A percentile compares a stretch with the other conserved stretches of the same genome.
Evolutionary conservation across 2,113 vertebrate genomes (phyloP).

Genomic region (Phasianus colchicus): DNA sequence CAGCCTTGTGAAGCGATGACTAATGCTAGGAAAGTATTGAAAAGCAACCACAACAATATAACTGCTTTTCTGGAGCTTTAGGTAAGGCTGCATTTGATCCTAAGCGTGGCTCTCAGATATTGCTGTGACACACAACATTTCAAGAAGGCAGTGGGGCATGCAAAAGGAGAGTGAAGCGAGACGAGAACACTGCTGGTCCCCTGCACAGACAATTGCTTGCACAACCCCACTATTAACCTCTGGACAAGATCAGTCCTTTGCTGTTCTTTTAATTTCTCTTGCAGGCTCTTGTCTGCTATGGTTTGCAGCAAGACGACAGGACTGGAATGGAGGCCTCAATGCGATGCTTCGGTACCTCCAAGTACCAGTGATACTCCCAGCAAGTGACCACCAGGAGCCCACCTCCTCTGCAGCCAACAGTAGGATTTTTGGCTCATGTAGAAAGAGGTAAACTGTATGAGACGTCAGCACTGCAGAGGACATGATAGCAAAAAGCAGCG

Average conservation of each 20-base stretch:
- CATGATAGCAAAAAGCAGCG: fast-evolving
- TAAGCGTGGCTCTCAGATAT: background rate
- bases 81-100: conserved; percentile 9
- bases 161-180: background rate
- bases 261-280: background rate
- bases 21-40: background rate
- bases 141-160: background rate
- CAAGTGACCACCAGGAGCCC: fast-evolving
- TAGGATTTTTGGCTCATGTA: fast-evolving
- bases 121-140: background rate
- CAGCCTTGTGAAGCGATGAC: background rate
- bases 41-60: background rate
- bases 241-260: background rate
- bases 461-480: background rate
- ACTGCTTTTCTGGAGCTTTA: background rate
- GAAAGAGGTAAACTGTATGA: background rate
- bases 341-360: background rate
- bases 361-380: background rate
- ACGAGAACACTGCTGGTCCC: background rate
- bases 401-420: fast-evolving
- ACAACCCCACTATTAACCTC: background rate
- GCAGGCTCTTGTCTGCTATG: background rate
- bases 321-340: background rate
- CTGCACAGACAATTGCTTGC: background rate
- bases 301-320: background rate